Evolutionary conservation across 2,113 vertebrate species (phyloP).

Genomic region (Typhlomys cinereus): DNA sequence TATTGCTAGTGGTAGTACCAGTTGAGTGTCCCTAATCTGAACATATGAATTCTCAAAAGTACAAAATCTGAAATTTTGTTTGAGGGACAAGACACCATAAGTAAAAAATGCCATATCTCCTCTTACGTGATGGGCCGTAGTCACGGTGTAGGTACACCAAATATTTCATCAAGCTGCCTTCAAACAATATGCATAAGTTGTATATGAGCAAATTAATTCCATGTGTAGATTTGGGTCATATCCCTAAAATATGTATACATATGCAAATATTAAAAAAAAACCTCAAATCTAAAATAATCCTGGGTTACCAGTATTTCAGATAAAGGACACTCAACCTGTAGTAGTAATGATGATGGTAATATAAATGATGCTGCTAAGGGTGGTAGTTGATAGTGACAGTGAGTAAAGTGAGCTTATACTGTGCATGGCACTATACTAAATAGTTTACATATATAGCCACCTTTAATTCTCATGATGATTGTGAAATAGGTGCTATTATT

Average conservation of each 20-base stretch:
- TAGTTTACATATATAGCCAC: not conserved
- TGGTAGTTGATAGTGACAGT: not conserved
- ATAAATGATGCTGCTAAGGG: not conserved
- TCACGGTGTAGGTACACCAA: not conserved
- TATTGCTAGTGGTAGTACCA: not conserved
- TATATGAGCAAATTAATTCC: not conserved
- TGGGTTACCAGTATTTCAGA: not conserved
- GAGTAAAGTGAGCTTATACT: not conserved
- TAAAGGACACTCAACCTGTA: not conserved
- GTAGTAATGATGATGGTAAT: not conserved
- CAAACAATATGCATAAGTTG: not conserved
- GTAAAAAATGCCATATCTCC: not conserved
- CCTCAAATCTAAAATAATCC: not conserved
- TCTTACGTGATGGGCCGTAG: not conserved
- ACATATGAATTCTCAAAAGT: not conserved
- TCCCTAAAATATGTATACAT: not conserved
- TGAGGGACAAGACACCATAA: not conserved
- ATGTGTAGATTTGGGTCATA: not conserved
- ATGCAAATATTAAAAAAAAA: not conserved
- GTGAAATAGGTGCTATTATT: not conserved
- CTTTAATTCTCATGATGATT: slow-evolving; percentile 20
- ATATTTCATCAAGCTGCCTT: not conserved
- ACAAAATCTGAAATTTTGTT: not conserved
- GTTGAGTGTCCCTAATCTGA: not conserved
- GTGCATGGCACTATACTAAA: not conserved